These are phyloP conservation scores for Drosophila helvetica DNA, from an alignment of 2,888 invertebrate species.

Conservation along the genomic window DNA sequence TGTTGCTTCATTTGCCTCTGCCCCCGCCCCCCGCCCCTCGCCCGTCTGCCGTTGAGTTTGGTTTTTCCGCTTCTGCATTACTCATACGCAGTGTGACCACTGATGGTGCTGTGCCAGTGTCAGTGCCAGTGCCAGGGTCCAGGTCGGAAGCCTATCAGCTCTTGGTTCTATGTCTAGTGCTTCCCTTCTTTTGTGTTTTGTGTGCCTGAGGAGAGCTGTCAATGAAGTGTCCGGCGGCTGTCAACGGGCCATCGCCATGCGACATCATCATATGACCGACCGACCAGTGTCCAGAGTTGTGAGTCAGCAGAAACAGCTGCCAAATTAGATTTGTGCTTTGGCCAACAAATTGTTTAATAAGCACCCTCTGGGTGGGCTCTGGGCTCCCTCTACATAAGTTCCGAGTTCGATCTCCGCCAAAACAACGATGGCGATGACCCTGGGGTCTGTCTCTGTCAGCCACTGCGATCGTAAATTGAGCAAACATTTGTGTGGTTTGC, in stretches of 20 bases:
- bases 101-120: background rate
- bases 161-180: slow-evolving; percentile 3
- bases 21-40: background rate
- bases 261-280: slow-evolving; percentile 65
- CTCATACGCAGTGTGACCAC: slow-evolving; percentile 61
- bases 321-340: slow-evolving; percentile 62
- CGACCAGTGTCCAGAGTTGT: slow-evolving; percentile 17
- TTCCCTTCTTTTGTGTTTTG: background rate
- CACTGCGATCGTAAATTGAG: slow-evolving; percentile 71
- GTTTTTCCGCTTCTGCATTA: slow-evolving; percentile 43
- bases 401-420: slow-evolving; percentile 31
- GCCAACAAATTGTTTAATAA: slow-evolving; percentile 32
- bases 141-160: slow-evolving; percentile 38
- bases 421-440: slow-evolving; percentile 56
- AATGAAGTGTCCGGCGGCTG: slow-evolving; percentile 62
- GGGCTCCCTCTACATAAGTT: background rate
- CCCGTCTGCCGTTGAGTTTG: slow-evolving; percentile 17
- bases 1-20: slow-evolving; percentile 69
- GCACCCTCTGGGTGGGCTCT: background rate
- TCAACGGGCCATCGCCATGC: slow-evolving; percentile 39
- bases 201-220: slow-evolving; percentile 44
- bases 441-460: slow-evolving; percentile 47
- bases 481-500: slow-evolving; percentile 71
- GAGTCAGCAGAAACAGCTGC: slow-evolving; percentile 71
- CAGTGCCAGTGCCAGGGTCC: background rate